Percentiles rank a stretch among this genome's conserved stretches.
phyloP scores from a whole-genome alignment of 1,140 invertebrate genomes.

The Piezodorus guildinii region DNA sequence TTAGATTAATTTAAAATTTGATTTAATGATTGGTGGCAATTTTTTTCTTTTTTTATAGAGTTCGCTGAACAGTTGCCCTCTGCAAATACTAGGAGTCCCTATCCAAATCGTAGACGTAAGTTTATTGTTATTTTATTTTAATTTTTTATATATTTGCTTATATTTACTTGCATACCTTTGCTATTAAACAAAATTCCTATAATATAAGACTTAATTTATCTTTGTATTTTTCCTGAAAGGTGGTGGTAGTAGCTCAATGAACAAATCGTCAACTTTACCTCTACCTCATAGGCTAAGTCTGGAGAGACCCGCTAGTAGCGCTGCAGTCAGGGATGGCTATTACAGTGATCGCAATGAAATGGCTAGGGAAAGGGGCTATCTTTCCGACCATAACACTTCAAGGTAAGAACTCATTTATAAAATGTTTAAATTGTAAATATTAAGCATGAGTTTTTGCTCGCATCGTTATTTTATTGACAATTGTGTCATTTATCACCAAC shows the following conservation, averaged over 20 bases:
- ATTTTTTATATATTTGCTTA: too few relatives aligned
- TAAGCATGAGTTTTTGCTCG: too few relatives aligned
- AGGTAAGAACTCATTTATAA: conserved; percentile 20
- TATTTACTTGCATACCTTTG: too few relatives aligned
- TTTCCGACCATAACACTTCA: conserved; percentile 68
- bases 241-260: conserved; percentile 35
- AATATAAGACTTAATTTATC: too few relatives aligned
- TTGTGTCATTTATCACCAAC: too few relatives aligned
- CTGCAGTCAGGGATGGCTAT: conserved; percentile 59
- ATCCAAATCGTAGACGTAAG: conserved; percentile 69
- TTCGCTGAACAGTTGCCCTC: conserved; percentile 72
- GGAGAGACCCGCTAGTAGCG: conserved; percentile 36
- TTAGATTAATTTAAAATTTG: too few relatives aligned
- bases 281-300: conserved; percentile 48
- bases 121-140: conserved; percentile 29
- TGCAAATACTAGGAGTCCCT: conserved; percentile 68
- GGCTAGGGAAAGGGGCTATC: conserved; percentile 61
- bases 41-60: conserved; percentile 43
- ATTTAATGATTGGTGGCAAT: too few relatives aligned
- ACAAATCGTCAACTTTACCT: conserved; percentile 59
- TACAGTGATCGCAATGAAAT: conserved; percentile 78
- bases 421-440: too few relatives aligned
- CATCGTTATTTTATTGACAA: too few relatives aligned
- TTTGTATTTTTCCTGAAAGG: background rate
- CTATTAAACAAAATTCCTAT: too few relatives aligned